Percentiles rank a stretch among this genome's conserved stretches.
These are phyloP conservation scores for Mnemiopsis leidyi DNA, from an alignment of 37 sponge, comb jelly and placozoan genomes.

Conservation along the genomic window DNA sequence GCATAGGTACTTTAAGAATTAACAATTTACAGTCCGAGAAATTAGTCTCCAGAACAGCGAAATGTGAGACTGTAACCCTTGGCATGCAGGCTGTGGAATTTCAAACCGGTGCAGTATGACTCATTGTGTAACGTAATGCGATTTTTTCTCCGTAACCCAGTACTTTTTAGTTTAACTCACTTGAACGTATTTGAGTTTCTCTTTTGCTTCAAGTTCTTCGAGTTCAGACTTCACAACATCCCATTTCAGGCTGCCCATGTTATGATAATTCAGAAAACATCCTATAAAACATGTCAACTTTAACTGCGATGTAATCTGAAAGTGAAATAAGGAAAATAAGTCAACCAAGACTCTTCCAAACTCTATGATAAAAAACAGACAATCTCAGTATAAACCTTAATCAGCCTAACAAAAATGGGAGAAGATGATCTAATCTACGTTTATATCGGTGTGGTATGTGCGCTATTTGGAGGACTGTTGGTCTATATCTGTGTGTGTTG, in stretches of 20 bases:
- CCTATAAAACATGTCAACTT: no score
- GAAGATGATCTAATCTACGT: slow-evolving; percentile 4
- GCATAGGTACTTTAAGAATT: no score
- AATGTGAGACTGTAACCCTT: no score
- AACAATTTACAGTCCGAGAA: not conserved
- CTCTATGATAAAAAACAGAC: no score
- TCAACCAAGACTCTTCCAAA: no score
- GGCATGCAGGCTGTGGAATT: not conserved
- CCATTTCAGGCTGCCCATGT: slow-evolving; percentile 41
- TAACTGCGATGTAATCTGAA: no score
- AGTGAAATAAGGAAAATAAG: no score
- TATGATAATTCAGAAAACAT: not conserved
- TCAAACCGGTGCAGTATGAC: not conserved
- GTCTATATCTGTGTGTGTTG: slow-evolving; percentile 31
- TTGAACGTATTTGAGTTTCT: not conserved
- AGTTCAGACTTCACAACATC: not conserved
- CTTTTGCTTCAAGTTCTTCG: not conserved
- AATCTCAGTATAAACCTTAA: no score
- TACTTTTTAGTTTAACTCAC: slow-evolving; percentile 6
- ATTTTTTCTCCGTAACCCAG: no score
- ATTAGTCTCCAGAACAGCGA: not conserved
- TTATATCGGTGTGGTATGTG: not conserved
- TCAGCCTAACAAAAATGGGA: no score
- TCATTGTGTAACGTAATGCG: no score
- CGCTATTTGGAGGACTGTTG: not conserved